Percentiles rank a stretch among this genome's conserved stretches.
Conservation (phyloP, 1,140 invertebrate genomes). For the Stegodyphus dumicola region DNA sequence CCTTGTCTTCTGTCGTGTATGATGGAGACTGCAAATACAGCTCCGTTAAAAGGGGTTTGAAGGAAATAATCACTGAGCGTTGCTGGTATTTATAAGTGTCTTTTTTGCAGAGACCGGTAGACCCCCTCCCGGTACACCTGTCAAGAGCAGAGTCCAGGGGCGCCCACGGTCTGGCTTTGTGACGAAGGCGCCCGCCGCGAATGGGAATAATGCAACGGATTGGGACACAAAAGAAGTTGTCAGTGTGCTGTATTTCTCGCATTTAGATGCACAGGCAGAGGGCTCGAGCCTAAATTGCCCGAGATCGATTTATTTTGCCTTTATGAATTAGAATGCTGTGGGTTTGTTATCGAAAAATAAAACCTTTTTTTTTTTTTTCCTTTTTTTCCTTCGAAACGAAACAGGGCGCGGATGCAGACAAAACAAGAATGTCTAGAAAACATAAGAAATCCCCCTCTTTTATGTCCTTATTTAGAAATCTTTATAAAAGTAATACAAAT, state of each 20-base stretch:
- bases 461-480: too few species aligned
- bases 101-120: constrained; percentile 22
- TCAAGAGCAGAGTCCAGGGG: constrained; percentile 9
- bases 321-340: too few species aligned
- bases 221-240: neutral
- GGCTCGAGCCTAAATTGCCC: neutral
- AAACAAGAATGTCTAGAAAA: too few species aligned
- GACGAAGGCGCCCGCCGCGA: constrained; percentile 26
- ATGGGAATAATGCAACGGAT: constrained; percentile 1
- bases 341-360: too few species aligned
- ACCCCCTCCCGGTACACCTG: constrained; percentile 11
- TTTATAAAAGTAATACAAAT: too few species aligned
- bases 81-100: constrained; percentile 58
- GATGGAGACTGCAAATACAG: neutral
- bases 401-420: too few species aligned
- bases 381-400: too few species aligned
- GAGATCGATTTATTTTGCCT: neutral
- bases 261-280: neutral
- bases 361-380: too few species aligned
- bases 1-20: neutral
- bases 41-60: neutral
- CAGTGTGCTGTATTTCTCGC: neutral
- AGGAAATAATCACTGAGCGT: neutral
- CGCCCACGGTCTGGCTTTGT: constrained; percentile 20
- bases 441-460: too few species aligned